These are phyloP conservation scores for Apis dorsata DNA, from an alignment of 1,140 invertebrate genomes.

Conservation along the genomic window DNA sequence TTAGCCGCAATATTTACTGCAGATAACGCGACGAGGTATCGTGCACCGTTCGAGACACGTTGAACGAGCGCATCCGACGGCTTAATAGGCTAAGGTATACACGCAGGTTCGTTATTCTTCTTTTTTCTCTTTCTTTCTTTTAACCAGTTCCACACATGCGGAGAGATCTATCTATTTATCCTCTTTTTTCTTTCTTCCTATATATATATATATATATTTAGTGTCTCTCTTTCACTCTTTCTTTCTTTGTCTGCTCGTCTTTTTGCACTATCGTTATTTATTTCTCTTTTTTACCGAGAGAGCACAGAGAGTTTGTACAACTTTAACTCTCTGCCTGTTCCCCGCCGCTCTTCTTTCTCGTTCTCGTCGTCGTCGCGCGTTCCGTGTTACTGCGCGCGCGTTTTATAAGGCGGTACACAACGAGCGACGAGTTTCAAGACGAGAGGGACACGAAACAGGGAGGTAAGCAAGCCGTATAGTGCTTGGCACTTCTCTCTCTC, in stretches of 20 bases:
- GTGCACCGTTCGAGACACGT: slow-evolving; percentile 48
- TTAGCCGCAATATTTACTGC: slow-evolving; percentile 47
- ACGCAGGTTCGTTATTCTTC: slow-evolving; percentile 38
- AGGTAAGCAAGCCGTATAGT: background rate
- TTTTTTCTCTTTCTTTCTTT: background rate
- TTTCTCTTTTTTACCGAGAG: slow-evolving; percentile 15
- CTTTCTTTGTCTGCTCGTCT: background rate
- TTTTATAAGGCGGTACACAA: slow-evolving; percentile 57
- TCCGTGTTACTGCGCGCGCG: slow-evolving; percentile 52
- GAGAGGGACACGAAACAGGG: slow-evolving; percentile 36
- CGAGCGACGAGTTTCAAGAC: slow-evolving; percentile 35
- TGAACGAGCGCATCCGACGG: slow-evolving; percentile 45
- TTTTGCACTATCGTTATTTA: slow-evolving; percentile 10
- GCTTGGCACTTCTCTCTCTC: slow-evolving; percentile 23
- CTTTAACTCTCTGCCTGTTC: background rate
- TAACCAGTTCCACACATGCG: background rate
- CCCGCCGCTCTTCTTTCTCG: slow-evolving; percentile 2
- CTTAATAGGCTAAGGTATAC: slow-evolving; percentile 56
- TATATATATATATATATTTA: background rate
- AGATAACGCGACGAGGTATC: slow-evolving; percentile 50
- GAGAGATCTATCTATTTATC: background rate
- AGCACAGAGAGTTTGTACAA: slow-evolving; percentile 26
- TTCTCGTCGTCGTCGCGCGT: slow-evolving; percentile 25
- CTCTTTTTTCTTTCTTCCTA: background rate
- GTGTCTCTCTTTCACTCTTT: background rate